Conservation (phyloP, 2,888 invertebrate species). For the Drosophila prolongata region DNA sequence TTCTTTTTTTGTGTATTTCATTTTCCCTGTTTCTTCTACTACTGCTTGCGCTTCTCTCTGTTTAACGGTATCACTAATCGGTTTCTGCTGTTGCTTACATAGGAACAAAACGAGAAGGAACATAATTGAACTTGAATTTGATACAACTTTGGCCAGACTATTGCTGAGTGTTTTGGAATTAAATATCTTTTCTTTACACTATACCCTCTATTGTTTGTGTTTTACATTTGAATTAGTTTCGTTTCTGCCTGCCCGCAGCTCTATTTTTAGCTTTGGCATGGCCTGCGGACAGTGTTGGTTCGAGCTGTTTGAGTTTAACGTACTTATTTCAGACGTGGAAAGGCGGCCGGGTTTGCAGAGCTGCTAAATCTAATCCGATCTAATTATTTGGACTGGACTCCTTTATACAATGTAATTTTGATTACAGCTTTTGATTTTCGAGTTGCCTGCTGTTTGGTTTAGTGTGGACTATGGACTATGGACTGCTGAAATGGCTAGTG, state of each 20-base stretch:
- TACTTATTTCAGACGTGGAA: conserved; percentile 69
- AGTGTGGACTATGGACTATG: conserved; percentile 12
- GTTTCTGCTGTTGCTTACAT: conserved; percentile 61
- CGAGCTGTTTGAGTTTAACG: conserved; percentile 79
- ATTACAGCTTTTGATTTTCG: conserved; percentile 72
- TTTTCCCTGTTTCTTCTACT: conserved; percentile 31
- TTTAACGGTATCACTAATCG: conserved; percentile 77
- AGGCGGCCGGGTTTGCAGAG: conserved; percentile 32
- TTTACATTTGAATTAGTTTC: conserved; percentile 30
- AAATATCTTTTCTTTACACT: conserved; percentile 32
- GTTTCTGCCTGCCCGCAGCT: conserved; percentile 17
- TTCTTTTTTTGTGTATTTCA: conserved; percentile 3
- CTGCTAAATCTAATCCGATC: conserved; percentile 18
- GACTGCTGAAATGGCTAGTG: conserved; percentile 16
- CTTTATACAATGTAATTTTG: conserved; percentile 61
- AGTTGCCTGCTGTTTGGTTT: conserved; percentile 51
- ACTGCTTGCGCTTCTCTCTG: conserved; percentile 43
- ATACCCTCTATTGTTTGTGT: conserved; percentile 34
- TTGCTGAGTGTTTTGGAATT: conserved; percentile 58
- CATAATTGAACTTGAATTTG: conserved; percentile 76
- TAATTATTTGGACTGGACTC: conserved; percentile 23
- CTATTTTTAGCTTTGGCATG: neutral
- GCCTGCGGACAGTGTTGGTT: conserved; percentile 28
- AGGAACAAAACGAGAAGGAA: conserved; percentile 78
- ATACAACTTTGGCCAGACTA: conserved; percentile 73